Conservation (phyloP, 2,113 vertebrate species). For the Benthochromis sp. region DNA sequence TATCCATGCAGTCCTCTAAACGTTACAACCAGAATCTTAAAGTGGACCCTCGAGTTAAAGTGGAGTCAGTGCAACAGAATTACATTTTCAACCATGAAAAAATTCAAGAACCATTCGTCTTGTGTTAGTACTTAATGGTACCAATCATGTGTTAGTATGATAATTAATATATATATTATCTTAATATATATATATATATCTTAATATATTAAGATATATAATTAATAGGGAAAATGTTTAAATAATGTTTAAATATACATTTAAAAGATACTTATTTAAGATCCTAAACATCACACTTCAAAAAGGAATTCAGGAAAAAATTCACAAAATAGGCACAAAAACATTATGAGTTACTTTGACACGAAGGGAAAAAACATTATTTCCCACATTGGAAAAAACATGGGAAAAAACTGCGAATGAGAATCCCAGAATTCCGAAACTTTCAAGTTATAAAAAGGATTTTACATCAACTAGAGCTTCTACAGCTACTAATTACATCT, state of each 20-base stretch:
- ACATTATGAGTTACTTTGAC: background rate
- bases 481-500: background rate
- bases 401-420: background rate
- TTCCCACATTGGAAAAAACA: background rate
- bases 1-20: background rate
- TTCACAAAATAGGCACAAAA: background rate
- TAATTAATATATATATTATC: no score
- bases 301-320: background rate
- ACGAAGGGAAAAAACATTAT: background rate
- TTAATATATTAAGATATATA: no score
- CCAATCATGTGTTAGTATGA: background rate
- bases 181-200: no score
- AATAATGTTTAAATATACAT: background rate
- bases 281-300: background rate
- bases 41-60: background rate
- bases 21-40: background rate
- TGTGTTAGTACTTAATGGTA: accelerated
- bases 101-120: accelerated
- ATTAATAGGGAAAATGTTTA: background rate
- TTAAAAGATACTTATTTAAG: background rate
- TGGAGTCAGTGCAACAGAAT: background rate
- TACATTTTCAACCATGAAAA: background rate
- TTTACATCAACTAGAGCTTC: background rate
- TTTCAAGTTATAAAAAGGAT: background rate
- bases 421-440: background rate